Conservation (phyloP, 2,888 invertebrate genomes). For the Drosophila trichaetosa region DNA sequence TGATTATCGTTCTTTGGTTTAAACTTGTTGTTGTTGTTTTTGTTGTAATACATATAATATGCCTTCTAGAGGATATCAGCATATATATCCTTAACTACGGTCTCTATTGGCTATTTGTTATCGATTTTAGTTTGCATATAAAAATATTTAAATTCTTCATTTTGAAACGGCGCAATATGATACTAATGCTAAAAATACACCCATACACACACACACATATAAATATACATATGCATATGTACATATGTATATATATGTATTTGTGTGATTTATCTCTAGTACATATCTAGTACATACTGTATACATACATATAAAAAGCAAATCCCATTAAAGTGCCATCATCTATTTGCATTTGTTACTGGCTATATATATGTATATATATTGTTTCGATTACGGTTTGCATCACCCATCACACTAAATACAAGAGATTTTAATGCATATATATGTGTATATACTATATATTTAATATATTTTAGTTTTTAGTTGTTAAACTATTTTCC, state of each 20-base stretch:
- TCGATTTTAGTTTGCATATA: conserved; percentile 58
- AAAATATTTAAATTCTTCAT: conserved; percentile 77
- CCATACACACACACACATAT: conserved; percentile 21
- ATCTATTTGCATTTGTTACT: conserved; percentile 43
- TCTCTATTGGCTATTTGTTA: conserved; percentile 52
- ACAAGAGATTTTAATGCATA: conserved; percentile 43
- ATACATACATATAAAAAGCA: conserved; percentile 64
- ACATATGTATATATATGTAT: conserved; percentile 19
- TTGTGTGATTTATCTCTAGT: conserved; percentile 1
- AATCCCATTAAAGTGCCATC: conserved; percentile 72
- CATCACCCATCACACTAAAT: conserved; percentile 61
- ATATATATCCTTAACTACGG: conserved; percentile 24
- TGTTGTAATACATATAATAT: conserved; percentile 10
- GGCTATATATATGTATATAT: conserved; percentile 40
- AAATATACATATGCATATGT: conserved; percentile 6
- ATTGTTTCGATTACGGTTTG: conserved; percentile 69
- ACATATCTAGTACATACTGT: conserved; percentile 27
- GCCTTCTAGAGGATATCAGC: conserved; percentile 24
- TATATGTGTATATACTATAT: conserved; percentile 23
- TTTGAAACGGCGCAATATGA: conserved; percentile 66
- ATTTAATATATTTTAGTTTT: conserved; percentile 8
- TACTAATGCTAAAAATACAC: conserved; percentile 49
- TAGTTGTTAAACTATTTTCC: conserved; percentile 13
- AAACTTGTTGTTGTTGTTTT: conserved; percentile 12
- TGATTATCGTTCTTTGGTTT: conserved; percentile 73